Evolutionary conservation across 2,888 invertebrate genomes (phyloP), one percentile per base, ranked within the genome.

Genomic region (Xestia c-nigrum): DNA sequence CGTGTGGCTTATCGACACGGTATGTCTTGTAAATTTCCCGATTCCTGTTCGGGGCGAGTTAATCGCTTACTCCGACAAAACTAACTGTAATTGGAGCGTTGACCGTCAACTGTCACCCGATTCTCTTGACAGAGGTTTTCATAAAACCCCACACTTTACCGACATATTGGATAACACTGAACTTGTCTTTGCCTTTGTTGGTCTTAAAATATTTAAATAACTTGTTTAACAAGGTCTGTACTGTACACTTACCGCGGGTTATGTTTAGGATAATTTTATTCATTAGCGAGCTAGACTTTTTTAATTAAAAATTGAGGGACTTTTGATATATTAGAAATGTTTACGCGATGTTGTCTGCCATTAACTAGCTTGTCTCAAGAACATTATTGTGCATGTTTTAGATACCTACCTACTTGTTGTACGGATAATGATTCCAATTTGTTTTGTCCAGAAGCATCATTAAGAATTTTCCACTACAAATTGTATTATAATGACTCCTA

Each of bases 31-130:
- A 84, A 83, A 83, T 9, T n/a, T 90, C 38, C 31, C n/a, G 31
- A 7, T 19, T 21, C 64, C 31, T 47, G 59, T 72, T 61, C 14
- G n/a, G 40, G 69, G 5, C 10, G 19, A 70, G 31, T 67, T 91
- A 89, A 92, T 85, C 83, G 88, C 89, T 92, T 89, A 89, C 91
- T 85, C 76, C 38, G n/a, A 79, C 47, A 74, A 70, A 80, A 82
- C 71, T 76, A 68, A 73, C 71, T 67, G 57, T 57, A 76, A 79
- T 46, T 81, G 65, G 67, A 72, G 61, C 47, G 74, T 50, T 24
- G 78, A 71, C 50, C 73, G 61, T 75, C 57, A 65, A 74, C 47
- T 61, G 66, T 64, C 69, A 70, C 19, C 21, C 61, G 46, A 46
- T 9, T 43, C 46, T 43, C 40, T 70, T 59, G 40, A 66, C 40